Percentiles rank a stretch among this genome's conserved stretches.
Conservation (phyloP, 2,113 vertebrate genomes). For the Fregata magnificens region DNA sequence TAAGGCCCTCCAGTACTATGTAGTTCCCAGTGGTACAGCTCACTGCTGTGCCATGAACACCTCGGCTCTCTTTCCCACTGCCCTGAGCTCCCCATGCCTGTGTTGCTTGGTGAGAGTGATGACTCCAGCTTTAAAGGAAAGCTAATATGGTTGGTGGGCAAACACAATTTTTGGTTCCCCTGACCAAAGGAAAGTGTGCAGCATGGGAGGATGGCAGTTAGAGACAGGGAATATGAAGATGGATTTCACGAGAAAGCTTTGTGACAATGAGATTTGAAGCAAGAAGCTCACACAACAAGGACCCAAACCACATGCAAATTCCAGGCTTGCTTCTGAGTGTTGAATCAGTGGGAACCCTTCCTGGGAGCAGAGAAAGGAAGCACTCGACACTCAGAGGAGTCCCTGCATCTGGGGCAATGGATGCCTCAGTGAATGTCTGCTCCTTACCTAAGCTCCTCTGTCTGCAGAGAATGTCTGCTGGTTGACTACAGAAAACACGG, state of each 20-base stretch:
- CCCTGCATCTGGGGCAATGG: not conserved
- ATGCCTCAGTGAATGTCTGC: not conserved
- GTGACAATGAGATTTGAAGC: not conserved
- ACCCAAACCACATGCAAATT: not conserved
- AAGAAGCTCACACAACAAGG: not conserved
- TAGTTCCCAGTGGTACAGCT: not conserved
- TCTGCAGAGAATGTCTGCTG: not conserved
- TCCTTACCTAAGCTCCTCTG: not conserved
- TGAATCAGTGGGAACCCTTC: not conserved
- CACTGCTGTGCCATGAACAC: not conserved
- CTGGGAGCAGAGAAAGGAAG: not conserved
- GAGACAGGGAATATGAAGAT: not conserved
- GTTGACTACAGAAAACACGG: not conserved
- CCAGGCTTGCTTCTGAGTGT: not conserved
- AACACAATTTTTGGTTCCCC: not conserved
- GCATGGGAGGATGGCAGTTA: not conserved
- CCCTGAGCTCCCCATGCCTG: not conserved
- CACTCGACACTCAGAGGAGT: not conserved
- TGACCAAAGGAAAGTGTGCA: not conserved
- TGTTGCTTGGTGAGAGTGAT: not conserved
- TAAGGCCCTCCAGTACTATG: slow-evolving; percentile 27
- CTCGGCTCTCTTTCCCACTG: not conserved
- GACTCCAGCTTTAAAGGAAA: not conserved
- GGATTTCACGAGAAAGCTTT: not conserved
- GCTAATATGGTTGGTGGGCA: not conserved